Percentiles rank a stretch among this genome's conserved stretches.
Conservation (phyloP, 2,113 vertebrate species). For the Riparia riparia region DNA sequence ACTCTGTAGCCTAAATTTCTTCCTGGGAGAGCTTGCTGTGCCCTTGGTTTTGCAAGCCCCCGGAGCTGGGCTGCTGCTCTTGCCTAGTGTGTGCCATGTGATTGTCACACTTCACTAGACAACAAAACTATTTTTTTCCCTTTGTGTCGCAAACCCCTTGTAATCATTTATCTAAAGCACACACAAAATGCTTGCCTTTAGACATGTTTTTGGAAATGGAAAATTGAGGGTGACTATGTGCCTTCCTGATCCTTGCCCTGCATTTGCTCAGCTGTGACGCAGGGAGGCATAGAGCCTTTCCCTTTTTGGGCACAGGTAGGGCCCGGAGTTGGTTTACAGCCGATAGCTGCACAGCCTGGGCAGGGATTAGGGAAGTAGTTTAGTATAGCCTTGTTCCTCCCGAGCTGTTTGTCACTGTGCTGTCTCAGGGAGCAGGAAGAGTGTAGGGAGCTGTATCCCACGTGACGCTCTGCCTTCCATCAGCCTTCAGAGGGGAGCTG, state of each 20-base stretch:
- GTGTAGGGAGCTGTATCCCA: neutral
- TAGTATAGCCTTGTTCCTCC: neutral
- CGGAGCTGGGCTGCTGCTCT: neutral
- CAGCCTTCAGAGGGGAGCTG: too few species aligned
- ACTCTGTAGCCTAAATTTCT: neutral
- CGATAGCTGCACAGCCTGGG: neutral
- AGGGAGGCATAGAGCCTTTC: neutral
- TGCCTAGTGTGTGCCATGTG: accelerated
- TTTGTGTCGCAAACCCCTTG: conserved; percentile 24
- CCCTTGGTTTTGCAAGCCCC: neutral
- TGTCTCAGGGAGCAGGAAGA: neutral
- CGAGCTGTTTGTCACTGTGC: neutral
- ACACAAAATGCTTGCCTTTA: neutral
- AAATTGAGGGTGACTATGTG: accelerated
- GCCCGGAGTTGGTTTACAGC: neutral
- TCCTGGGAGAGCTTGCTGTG: neutral
- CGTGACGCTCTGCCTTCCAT: neutral
- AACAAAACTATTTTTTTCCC: conserved; percentile 9
- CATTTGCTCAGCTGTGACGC: neutral
- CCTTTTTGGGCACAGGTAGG: neutral
- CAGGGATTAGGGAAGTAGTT: neutral
- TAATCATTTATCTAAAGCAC: conserved; percentile 6
- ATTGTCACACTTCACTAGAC: neutral
- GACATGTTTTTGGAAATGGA: neutral
- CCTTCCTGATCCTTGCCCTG: neutral